Evolutionary conservation across 2,113 vertebrate species (phyloP), one percentile per base, ranked within the genome.

Genomic region (Excalfactoria chinensis): DNA sequence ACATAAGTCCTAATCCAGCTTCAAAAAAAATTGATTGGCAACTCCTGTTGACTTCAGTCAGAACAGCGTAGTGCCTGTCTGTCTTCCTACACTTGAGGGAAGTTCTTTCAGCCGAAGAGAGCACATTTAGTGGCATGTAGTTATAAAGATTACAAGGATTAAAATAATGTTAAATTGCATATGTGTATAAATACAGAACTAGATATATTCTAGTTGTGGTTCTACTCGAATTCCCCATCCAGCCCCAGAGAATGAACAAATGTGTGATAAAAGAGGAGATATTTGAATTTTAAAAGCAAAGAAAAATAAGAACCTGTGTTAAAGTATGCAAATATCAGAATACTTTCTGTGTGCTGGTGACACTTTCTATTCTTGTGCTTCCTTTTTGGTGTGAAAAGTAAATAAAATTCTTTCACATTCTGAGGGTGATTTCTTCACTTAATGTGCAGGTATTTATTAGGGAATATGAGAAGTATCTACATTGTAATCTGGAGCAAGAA

Each of bases 91-190:
- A 7, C 92, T 89, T 75, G 53, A 84, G 82, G 84, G n/a, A 74
- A 46, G 20, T 62, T 68, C 43, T 81, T 94, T 95, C 92, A 88
- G 32, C 90, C 88, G 40, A 11, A 86, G 66, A 92, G 86, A 90
- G 63, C 34, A 51, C 37, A 37, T 84, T 87, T 41, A 70, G 0
- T 77, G 74, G 34, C 81, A 84, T 6, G 9, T 11, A 76, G 34
- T 89, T 87, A 26, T 44, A 87, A 76, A 94, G 81, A 75, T 82
- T 87, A 64, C 34, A 71, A 43, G 7, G 16, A 48, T 79, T 73
- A 56, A 92, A 92, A 80, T 82, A 91, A 67, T 37, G 37, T 17
- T 30, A 83, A 90, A 28, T 89, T 73, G 34, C 20, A n/a, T 69
- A 67, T 84, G 71, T 2, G 2, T 51, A 56, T 92, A 80, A 88